Percentiles rank a stretch among this genome's conserved stretches.
phyloP scores from a whole-genome alignment of 23 tunicate genomes.

The Trididemnum nubilum region DNA sequence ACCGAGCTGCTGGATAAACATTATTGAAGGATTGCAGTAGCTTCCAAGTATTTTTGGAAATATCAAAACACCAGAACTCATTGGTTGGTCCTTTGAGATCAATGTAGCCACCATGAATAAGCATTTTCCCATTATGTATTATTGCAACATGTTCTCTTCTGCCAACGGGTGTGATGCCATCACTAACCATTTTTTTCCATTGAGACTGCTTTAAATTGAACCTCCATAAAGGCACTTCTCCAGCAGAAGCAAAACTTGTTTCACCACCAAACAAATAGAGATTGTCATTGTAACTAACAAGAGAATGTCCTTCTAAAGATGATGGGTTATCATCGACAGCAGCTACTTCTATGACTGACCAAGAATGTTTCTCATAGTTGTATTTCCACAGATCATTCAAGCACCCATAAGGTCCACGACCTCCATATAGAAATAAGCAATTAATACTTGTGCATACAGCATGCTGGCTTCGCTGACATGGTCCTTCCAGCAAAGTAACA shows the following conservation, averaged over 20 bases:
- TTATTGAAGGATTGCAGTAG: background rate
- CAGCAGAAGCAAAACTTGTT: conserved; percentile 68
- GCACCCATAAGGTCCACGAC: conserved; percentile 66
- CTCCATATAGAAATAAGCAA: conserved; percentile 73
- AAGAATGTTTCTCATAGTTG: conserved; percentile 27
- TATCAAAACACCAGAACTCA: conserved; percentile 70
- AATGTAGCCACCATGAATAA: conserved; percentile 77
- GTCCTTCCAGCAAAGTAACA: background rate
- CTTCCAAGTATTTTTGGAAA: conserved; percentile 44
- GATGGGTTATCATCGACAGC: conserved; percentile 54
- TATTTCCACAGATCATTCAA: conserved; percentile 74
- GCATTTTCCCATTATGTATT: conserved; percentile 48
- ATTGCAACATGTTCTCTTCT: conserved; percentile 81
- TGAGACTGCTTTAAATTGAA: conserved; percentile 14
- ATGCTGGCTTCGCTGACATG: conserved; percentile 67
- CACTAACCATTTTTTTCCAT: conserved; percentile 50
- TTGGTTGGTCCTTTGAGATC: conserved; percentile 74
- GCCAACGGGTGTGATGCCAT: conserved; percentile 44
- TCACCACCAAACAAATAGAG: conserved; percentile 88
- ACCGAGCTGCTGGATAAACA: conserved; percentile 41
- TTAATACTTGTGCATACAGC: conserved; percentile 47
- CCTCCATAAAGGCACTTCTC: conserved; percentile 76
- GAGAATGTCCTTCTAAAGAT: conserved; percentile 80
- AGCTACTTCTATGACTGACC: conserved; percentile 38
- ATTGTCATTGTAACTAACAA: conserved; percentile 42